Conservation (phyloP, 2,113 vertebrate genomes). For the Paraplagusia blochii region DNA sequence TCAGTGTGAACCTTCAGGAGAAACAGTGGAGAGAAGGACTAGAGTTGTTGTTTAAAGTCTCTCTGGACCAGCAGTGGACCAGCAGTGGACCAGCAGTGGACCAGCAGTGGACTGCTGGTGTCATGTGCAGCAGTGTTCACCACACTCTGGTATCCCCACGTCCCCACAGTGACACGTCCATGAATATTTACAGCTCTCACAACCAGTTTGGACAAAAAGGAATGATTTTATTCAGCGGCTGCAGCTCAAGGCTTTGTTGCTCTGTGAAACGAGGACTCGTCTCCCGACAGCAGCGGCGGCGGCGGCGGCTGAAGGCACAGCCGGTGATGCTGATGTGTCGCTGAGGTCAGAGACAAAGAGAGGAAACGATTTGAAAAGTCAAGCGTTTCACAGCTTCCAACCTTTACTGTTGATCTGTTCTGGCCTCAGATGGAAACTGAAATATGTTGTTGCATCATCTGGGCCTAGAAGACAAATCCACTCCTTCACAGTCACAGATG, state of each 20-base stretch:
- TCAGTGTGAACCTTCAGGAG: too few relatives aligned
- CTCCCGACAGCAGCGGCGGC: constrained; percentile 20
- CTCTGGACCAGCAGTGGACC: too few relatives aligned
- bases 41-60: too few relatives aligned
- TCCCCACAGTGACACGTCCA: constrained; percentile 42
- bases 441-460: too few relatives aligned
- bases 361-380: too few relatives aligned
- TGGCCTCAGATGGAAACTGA: too few relatives aligned
- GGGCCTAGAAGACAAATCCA: too few relatives aligned
- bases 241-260: constrained; percentile 33
- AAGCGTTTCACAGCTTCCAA: too few relatives aligned
- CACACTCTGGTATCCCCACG: constrained; percentile 38
- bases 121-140: constrained; percentile 19
- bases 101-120: constrained; percentile 18
- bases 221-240: constrained; percentile 35
- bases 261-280: constrained; percentile 20
- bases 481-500: too few relatives aligned
- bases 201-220: constrained; percentile 29
- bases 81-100: background rate
- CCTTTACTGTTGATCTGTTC: too few relatives aligned
- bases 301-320: constrained; percentile 34
- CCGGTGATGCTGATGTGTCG: constrained; percentile 25
- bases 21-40: too few relatives aligned
- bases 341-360: background rate
- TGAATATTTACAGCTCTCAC: constrained; percentile 56